Evolutionary conservation across 2,888 invertebrate genomes (phyloP), one percentile per base, ranked within the genome.

Genomic region (Stenotaenia linearis): DNA sequence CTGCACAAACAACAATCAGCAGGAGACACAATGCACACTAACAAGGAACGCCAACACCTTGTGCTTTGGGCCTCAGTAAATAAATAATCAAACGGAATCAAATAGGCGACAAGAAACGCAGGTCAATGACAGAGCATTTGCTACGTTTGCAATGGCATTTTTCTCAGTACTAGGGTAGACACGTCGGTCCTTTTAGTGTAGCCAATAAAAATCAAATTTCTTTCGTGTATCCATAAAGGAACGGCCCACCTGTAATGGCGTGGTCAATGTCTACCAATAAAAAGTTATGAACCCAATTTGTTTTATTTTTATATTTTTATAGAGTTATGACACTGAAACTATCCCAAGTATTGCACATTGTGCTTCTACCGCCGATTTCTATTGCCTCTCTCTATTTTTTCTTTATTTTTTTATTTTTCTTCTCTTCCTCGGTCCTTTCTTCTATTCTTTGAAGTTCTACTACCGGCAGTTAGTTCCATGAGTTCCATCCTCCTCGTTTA

Each of bases 11-110:
- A 69, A 69, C 69, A 69, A 69, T 69, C 69, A 69, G 69, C 28
- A 69, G n/a, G 69, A 69, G 69, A 69, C 69, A 69, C 69, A 69
- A 69, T 69, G 69, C 69, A 69, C 69, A 69, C 69, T 69, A 69
- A 69, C 69, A 69, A 69, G 69, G 18, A 69, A 69, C 69, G 3
- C 69, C 25, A 69, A 69, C 69, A 69, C 69, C 69, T 69, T 28
- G n/a, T n/a, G 69, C 69, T 69, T 69, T 69, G 9, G 69, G 69
- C 12, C 25, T 69, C 12, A 69, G 69, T 28, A 69, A 69, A 69
- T 69, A 69, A 69, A 69, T 69, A 69, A 69, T 69, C 69, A 69
- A 69, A 69, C 69, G 23, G n/a, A 69, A 69, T 69, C 69, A 69
- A 69, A 69, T 69, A 69, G 69, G 25, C 69, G 25, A 28, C 69